A percentile compares a stretch with the other conserved stretches of the same genome.
phyloP scores from a whole-genome alignment of 37 sponge, comb jelly and placozoan genomes.

The Sycon ciliatum region DNA sequence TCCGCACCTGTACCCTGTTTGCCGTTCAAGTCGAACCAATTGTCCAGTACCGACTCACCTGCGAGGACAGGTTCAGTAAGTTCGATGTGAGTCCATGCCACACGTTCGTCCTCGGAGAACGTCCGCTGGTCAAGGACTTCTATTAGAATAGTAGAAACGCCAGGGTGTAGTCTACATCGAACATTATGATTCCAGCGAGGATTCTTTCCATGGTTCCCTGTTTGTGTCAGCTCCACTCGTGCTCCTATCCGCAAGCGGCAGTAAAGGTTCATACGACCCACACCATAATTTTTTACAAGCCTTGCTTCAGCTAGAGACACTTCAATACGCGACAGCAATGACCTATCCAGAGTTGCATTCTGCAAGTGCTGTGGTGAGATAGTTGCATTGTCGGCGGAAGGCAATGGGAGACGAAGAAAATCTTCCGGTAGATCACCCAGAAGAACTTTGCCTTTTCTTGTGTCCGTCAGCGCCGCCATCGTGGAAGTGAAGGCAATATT shows the following conservation, averaged over 20 bases:
- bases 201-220: slow-evolving; percentile 75
- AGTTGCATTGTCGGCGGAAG: too few species aligned
- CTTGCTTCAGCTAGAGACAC: too few species aligned
- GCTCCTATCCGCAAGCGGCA: slow-evolving; percentile 76
- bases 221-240: slow-evolving; percentile 70
- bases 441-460: slow-evolving; percentile 52
- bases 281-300: too few species aligned
- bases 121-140: slow-evolving; percentile 38
- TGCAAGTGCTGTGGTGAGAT: too few species aligned
- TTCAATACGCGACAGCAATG: too few species aligned
- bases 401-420: slow-evolving; percentile 49
- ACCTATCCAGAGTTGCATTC: too few species aligned
- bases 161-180: too few species aligned
- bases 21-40: slow-evolving; percentile 84
- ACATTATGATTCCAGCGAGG: slow-evolving; percentile 86
- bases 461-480: too few species aligned
- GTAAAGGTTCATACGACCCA: slow-evolving; percentile 97
- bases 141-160: too few species aligned
- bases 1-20: slow-evolving; percentile 80
- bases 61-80: slow-evolving; percentile 62
- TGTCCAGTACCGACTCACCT: slow-evolving; percentile 82
- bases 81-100: slow-evolving; percentile 79
- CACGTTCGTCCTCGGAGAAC: slow-evolving; percentile 62
- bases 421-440: slow-evolving; percentile 60
- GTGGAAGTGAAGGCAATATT: too few species aligned